Evolutionary conservation across 2,113 vertebrate genomes (phyloP), one percentile per base, ranked within the genome.

Genomic region (Myxocyprinus asiaticus): DNA sequence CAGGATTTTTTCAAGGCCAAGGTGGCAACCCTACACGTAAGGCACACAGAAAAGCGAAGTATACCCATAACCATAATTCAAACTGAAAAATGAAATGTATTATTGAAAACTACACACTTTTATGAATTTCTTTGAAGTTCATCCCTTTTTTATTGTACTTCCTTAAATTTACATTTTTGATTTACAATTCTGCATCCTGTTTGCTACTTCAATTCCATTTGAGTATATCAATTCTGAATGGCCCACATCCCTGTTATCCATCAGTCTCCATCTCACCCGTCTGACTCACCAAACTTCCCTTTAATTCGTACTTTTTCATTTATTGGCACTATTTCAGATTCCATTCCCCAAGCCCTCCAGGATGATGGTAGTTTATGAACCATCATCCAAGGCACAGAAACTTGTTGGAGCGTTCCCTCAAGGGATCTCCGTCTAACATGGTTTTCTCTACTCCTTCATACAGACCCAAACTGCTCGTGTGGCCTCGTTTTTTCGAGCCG

Each of bases 351-450:
- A 47, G 72, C 59, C 62, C 74, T 55, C 9, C 7, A n/a, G 48
- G 74, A 65, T 76, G 74, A 65, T 76, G 74, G 48, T 66, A 17
- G 73, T 76, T 76, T 76, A 76, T 76, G 74, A 76, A 66, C 47
- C 74, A 65, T 76, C 74, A 76, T 76, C 62, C 53, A 33, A 65
- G 43, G 61, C 73, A n/a, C 44, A 63, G 71, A 56, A 63, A 50
- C 58, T 74, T 10, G 9, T 43, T 62, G 70, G 56, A 64, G 63
- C 22, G 45, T 64, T 76, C 44, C 74, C 74, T 62, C n/a, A 14
- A 15, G 4, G 62, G 62, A 62, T 75, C 63, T 45, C 45, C 7
- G 14, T 64, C 47, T 51, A 58, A 58, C 22, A 44, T 11, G 62
- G 62, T 76, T 76, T 76, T 22, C 22, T 65, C 22, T 6, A 5